Percentiles rank a stretch among this genome's conserved stretches.
Evolutionary conservation across 2,797 vertebrate species (phyloP).

Genomic region (Cetoscarus ocellatus): DNA sequence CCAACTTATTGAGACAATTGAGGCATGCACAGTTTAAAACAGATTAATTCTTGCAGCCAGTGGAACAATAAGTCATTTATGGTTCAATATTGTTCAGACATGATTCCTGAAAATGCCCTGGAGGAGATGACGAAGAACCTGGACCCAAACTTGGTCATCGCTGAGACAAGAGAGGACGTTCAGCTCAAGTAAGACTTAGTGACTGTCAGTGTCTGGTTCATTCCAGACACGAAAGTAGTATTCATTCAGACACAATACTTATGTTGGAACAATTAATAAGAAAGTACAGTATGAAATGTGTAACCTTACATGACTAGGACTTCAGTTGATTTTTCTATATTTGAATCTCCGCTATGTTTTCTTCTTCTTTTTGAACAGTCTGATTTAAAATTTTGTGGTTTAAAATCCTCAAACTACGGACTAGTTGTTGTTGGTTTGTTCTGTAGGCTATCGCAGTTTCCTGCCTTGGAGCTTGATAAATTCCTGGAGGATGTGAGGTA

Average conservation of each 20-base stretch:
- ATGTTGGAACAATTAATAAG: too few relatives aligned
- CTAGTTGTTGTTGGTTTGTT: background rate
- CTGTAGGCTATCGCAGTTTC: conserved; percentile 93
- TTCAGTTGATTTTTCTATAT: too few relatives aligned
- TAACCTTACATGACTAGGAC: too few relatives aligned
- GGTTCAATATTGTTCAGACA: conserved; percentile 81
- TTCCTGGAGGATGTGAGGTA: conserved; percentile 98
- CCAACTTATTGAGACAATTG: background rate
- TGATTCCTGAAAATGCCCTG: conserved; percentile 97
- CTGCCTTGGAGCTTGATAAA: conserved; percentile 95
- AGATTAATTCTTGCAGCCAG: background rate
- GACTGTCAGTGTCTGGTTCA: too few relatives aligned
- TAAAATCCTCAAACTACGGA: background rate
- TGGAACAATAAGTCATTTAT: background rate
- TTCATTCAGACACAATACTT: too few relatives aligned
- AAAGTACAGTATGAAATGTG: too few relatives aligned
- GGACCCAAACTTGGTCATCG: conserved; percentile 93
- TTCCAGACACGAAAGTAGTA: too few relatives aligned
- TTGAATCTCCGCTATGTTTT: background rate
- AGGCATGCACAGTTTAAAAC: background rate
- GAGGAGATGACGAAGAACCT: conserved; percentile 98
- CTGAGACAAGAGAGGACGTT: conserved; percentile 90
- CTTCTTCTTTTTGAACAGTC: background rate
- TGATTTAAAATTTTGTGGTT: background rate
- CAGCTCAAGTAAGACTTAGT: conserved; percentile 90